These are phyloP conservation scores for Metaphire vulgaris DNA, from an alignment of 1,140 invertebrate genomes.

Conservation along the genomic window DNA sequence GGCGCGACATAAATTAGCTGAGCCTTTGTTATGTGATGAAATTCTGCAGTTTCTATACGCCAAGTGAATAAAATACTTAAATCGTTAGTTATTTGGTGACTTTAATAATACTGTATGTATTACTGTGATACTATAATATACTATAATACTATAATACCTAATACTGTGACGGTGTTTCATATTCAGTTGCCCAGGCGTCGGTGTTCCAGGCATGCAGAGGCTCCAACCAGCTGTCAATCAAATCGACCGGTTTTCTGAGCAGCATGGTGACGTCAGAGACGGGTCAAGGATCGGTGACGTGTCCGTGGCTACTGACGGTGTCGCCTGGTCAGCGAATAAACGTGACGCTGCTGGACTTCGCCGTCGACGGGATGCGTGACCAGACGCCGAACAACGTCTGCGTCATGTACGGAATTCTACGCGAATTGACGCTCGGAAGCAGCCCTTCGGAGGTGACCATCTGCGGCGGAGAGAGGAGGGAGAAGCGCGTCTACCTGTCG, in stretches of 20 bases:
- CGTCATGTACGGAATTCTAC: conserved; percentile 6
- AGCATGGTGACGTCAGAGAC: not conserved
- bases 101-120: too few species aligned
- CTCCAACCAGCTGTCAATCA: not conserved
- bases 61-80: too few species aligned
- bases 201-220: too few species aligned
- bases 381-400: not conserved
- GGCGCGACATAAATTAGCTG: too few species aligned
- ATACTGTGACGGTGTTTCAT: too few species aligned
- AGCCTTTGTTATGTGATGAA: too few species aligned
- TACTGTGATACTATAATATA: too few species aligned
- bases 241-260: not conserved
- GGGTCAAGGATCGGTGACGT: conserved; percentile 17
- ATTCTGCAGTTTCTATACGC: too few species aligned
- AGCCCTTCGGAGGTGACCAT: conserved; percentile 1
- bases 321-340: conserved; percentile 27
- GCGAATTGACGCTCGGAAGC: not conserved
- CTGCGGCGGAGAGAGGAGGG: conserved; percentile 3
- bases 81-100: too few species aligned
- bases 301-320: conserved; percentile 25
- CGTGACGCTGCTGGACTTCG: conserved; percentile 19
- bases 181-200: too few species aligned
- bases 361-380: not conserved
- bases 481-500: conserved; percentile 4
- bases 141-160: too few species aligned